Evolutionary conservation across 1,140 invertebrate genomes (phyloP).

Genomic region (Anthonomus grandis): DNA sequence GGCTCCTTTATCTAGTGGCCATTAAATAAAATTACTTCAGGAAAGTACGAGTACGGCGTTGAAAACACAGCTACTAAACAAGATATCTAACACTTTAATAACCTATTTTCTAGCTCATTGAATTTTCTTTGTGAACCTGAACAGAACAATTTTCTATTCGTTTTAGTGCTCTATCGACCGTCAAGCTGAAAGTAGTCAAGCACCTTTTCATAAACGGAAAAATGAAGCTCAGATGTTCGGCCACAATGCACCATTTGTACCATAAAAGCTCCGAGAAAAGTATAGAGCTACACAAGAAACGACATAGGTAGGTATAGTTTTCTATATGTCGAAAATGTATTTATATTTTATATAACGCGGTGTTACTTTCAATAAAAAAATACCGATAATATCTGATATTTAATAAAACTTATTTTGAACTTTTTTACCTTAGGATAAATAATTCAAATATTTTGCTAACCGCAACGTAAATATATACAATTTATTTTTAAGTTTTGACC

Average conservation of each 20-base stretch:
- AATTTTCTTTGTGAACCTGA: not conserved
- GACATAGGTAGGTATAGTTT: slow-evolving; percentile 24
- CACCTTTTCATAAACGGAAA: slow-evolving; percentile 52
- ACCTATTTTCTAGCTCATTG: not conserved
- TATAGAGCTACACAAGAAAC: slow-evolving; percentile 51
- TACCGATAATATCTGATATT: no score
- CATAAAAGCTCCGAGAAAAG: slow-evolving; percentile 59
- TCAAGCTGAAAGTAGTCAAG: slow-evolving; percentile 38
- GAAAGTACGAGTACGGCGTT: no score
- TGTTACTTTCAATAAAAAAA: no score
- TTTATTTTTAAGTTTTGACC: not conserved
- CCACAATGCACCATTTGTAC: slow-evolving; percentile 56
- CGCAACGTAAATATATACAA: not conserved
- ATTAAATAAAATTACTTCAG: no score
- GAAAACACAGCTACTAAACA: no score
- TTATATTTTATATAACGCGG: not conserved
- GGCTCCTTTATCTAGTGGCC: no score
- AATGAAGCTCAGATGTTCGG: slow-evolving; percentile 57
- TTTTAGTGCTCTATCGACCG: slow-evolving; percentile 39
- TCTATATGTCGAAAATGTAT: not conserved
- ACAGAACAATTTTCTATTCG: slow-evolving; percentile 10
- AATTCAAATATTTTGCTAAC: not conserved
- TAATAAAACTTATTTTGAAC: no score
- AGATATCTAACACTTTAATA: no score
- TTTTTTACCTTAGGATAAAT: not conserved